phyloP scores from a whole-genome alignment of 2,113 vertebrate species.

The Orientallactaga bullata region DNA sequence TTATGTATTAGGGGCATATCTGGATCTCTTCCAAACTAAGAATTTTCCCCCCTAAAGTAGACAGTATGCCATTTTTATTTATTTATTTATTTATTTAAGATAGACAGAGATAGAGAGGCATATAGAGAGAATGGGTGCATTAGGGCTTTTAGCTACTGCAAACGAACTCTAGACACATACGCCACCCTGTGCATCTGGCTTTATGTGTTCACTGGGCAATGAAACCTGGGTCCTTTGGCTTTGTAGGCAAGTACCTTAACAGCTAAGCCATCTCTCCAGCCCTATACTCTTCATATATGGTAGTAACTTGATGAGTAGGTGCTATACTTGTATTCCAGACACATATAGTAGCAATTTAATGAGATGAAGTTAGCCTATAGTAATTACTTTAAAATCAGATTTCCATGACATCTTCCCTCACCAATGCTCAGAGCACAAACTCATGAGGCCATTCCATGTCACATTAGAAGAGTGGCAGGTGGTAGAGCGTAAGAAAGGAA shows the following conservation, averaged over 20 bases:
- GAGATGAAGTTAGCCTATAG: neutral
- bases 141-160: too few species aligned
- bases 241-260: too few species aligned
- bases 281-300: neutral
- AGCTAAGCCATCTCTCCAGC: too few species aligned
- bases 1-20: neutral
- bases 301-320: neutral
- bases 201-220: too few species aligned
- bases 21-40: neutral
- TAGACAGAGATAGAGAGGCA: neutral
- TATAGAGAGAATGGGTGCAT: too few species aligned
- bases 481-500: neutral
- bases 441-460: neutral
- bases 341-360: neutral
- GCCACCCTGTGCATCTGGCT: too few species aligned
- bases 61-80: too few species aligned
- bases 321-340: neutral
- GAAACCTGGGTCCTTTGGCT: too few species aligned
- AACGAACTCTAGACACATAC: too few species aligned
- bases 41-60: neutral
- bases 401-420: neutral
- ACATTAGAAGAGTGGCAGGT: neutral
- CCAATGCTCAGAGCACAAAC: neutral
- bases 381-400: constrained; percentile 27
- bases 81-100: too few species aligned